These are phyloP conservation scores for Drosophila demipolita DNA, from an alignment of 2,888 invertebrate genomes.

Conservation along the genomic window DNA sequence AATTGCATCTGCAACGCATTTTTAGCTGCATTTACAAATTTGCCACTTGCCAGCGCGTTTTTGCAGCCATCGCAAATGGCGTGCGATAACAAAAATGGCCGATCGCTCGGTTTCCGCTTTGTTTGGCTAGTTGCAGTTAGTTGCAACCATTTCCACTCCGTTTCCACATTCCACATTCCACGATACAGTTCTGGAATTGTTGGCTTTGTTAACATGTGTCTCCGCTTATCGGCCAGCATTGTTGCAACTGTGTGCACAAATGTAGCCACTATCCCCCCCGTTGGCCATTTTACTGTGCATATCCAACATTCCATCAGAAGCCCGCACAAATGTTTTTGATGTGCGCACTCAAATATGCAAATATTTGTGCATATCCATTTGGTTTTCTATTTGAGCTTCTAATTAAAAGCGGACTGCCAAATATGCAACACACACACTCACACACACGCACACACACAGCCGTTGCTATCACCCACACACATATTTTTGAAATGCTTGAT, in stretches of 20 bases:
- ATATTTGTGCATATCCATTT: conserved; percentile 71
- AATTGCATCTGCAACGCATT: conserved; percentile 44
- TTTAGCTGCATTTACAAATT: conserved; percentile 26
- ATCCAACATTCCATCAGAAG: conserved; percentile 39
- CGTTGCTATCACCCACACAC: not conserved
- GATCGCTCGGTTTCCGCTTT: conserved; percentile 73
- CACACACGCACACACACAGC: not conserved
- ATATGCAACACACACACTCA: conserved; percentile 28
- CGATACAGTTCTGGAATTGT: conserved; percentile 43
- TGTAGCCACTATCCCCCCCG: not conserved
- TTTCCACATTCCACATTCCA: conserved; percentile 17
- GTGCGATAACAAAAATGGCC: conserved; percentile 79
- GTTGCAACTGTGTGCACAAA: conserved; percentile 33
- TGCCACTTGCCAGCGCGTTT: conserved; percentile 32
- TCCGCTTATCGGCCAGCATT: conserved; percentile 71
- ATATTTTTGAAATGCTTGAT: conserved; percentile 42
- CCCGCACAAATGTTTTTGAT: conserved; percentile 69
- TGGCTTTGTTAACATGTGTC: conserved; percentile 80
- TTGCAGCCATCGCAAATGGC: conserved; percentile 66
- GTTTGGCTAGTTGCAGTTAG: conserved; percentile 66
- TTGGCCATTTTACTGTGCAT: not conserved
- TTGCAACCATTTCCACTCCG: conserved; percentile 45
- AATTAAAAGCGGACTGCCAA: conserved; percentile 67
- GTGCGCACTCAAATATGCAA: conserved; percentile 75
- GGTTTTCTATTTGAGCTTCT: conserved; percentile 52